Percentiles rank a stretch among this genome's conserved stretches.
Conservation (phyloP, 2,888 invertebrate genomes). For the Sycophila texana region DNA sequence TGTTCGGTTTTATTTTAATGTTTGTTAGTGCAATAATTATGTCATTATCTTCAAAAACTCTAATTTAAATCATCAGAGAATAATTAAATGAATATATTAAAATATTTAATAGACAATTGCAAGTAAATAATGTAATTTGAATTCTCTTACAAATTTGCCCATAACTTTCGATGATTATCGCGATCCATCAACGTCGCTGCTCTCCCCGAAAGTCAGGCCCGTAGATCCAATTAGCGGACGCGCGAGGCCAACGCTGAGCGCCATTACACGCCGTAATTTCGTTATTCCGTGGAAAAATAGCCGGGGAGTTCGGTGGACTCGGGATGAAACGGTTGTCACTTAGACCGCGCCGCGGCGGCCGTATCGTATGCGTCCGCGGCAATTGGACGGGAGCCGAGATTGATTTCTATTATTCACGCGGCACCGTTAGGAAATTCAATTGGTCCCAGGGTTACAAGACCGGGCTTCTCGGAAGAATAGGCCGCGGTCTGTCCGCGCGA, state of each 20-base stretch:
- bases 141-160: too few species aligned
- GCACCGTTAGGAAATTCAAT: conserved; percentile 54
- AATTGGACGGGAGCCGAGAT: conserved; percentile 46
- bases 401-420: conserved; percentile 54
- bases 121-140: too few species aligned
- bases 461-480: conserved; percentile 47
- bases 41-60: too few species aligned
- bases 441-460: conserved; percentile 46
- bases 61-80: too few species aligned
- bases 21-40: too few species aligned
- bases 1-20: too few species aligned
- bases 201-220: not conserved
- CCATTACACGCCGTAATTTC: conserved; percentile 28
- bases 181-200: too few species aligned
- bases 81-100: too few species aligned
- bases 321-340: conserved; percentile 52
- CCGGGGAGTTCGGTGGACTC: not conserved
- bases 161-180: too few species aligned
- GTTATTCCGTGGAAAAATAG: conserved; percentile 45
- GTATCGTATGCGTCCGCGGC: conserved; percentile 17
- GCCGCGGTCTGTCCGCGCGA: conserved; percentile 38
- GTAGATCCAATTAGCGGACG: conserved; percentile 12
- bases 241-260: not conserved
- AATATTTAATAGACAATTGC: too few species aligned
- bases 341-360: conserved; percentile 4